Evolutionary conservation across 37 sponge, comb jelly and placozoan species (phyloP).

Genomic region (Cliona cf. orientalis): DNA sequence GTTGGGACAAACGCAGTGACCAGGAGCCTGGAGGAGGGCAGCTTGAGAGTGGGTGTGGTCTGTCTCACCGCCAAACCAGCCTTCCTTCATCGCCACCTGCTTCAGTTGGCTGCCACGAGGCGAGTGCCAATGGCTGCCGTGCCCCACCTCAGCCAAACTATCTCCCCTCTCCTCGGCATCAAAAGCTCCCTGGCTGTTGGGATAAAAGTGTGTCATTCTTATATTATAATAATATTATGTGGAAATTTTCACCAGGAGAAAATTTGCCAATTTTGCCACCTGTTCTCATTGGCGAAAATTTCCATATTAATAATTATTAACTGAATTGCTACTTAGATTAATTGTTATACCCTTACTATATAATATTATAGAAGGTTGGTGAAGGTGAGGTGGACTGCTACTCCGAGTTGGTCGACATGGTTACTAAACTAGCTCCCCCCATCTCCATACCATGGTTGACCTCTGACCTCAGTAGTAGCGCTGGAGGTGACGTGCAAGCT

Average conservation of each 20-base stretch:
- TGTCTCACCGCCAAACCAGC: constrained; percentile 67
- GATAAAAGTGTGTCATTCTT: constrained; percentile 63
- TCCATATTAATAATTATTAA: too few relatives aligned
- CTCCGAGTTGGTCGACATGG: not conserved
- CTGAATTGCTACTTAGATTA: too few relatives aligned
- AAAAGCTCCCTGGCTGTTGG: constrained; percentile 70
- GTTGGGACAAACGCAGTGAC: constrained; percentile 66
- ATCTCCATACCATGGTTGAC: constrained; percentile 52
- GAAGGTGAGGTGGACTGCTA: constrained; percentile 16
- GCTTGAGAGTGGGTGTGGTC: constrained; percentile 50
- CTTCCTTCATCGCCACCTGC: constrained; percentile 45
- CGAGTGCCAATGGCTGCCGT: constrained; percentile 59
- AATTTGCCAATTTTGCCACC: too few relatives aligned
- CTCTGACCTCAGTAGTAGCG: not conserved
- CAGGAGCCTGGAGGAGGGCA: constrained; percentile 47
- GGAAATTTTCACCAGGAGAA: too few relatives aligned
- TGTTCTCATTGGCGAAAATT: too few relatives aligned
- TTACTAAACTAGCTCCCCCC: constrained; percentile 9
- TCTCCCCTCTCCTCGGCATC: constrained; percentile 50
- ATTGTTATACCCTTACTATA: too few relatives aligned
- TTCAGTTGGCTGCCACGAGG: constrained; percentile 55
- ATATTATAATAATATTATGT: not conserved
- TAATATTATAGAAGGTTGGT: constrained; percentile 1
- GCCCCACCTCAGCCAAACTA: constrained; percentile 31
- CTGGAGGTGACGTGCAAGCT: too few relatives aligned